Conservation (phyloP, 2,113 vertebrate species). For the Ctenodactylus gundi region DNA sequence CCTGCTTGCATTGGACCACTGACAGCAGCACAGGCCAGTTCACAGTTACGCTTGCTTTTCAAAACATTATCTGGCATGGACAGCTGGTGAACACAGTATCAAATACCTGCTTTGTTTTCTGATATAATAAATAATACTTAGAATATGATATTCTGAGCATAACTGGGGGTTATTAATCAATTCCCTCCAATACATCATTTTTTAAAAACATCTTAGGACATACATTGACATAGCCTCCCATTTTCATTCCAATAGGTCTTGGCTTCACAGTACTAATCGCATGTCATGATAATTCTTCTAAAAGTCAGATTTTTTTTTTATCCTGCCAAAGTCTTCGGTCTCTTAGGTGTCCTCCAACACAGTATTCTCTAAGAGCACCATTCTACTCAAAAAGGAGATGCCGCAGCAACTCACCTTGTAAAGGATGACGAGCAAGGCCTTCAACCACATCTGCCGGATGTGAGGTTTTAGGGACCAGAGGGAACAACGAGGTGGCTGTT, state of each 20-base stretch:
- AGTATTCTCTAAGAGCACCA: background rate
- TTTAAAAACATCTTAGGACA: background rate
- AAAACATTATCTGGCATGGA: background rate
- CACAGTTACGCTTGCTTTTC: background rate
- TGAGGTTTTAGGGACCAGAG: slow-evolving; percentile 97
- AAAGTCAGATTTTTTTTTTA: background rate
- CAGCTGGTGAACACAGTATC: background rate
- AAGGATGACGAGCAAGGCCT: slow-evolving; percentile 96
- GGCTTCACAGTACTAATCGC: background rate
- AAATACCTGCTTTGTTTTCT: slow-evolving; percentile 28
- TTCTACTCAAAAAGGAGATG: background rate
- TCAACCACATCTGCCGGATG: slow-evolving; percentile 98
- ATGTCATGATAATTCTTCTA: background rate
- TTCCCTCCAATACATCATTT: background rate
- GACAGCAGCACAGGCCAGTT: background rate
- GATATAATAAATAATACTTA: background rate
- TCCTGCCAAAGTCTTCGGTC: background rate
- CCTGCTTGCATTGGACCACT: background rate
- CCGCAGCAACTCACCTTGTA: slow-evolving; percentile 91
- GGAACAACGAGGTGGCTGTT: slow-evolving; percentile 97
- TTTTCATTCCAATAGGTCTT: background rate
- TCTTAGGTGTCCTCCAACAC: background rate
- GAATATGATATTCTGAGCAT: background rate
- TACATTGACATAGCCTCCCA: background rate
- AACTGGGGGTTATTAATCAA: background rate